Conservation (phyloP, 2,888 invertebrate species). For the Diaperis boleti region DNA sequence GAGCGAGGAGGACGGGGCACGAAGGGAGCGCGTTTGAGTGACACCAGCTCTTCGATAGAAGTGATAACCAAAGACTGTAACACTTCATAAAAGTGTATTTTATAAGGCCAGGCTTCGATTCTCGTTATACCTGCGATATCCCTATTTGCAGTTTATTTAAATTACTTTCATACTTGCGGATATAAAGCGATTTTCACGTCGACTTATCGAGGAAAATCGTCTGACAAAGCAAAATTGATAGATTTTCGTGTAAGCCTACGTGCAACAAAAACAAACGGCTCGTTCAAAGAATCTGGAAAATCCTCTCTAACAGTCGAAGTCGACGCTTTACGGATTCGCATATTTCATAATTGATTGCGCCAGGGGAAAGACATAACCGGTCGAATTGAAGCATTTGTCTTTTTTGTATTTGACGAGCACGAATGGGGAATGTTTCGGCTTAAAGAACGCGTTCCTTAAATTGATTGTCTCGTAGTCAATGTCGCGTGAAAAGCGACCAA, state of each 20-base stretch:
- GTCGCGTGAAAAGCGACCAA: constrained; percentile 47
- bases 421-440: constrained; percentile 56
- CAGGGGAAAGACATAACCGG: constrained; percentile 51
- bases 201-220: constrained; percentile 53
- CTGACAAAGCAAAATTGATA: constrained; percentile 59
- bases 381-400: constrained; percentile 58
- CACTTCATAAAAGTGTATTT: constrained; percentile 33
- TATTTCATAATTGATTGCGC: constrained; percentile 62
- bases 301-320: constrained; percentile 49
- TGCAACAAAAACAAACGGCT: constrained; percentile 51
- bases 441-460: constrained; percentile 55
- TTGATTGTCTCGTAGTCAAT: constrained; percentile 57
- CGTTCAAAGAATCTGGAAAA: constrained; percentile 53
- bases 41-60: constrained; percentile 16
- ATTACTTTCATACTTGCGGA: constrained; percentile 58
- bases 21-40: constrained; percentile 37
- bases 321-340: constrained; percentile 57
- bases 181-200: constrained; percentile 57
- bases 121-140: constrained; percentile 55
- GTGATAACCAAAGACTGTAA: constrained; percentile 9
- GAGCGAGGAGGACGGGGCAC: constrained; percentile 45
- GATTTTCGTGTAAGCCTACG: constrained; percentile 52
- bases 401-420: constrained; percentile 48
- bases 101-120: constrained; percentile 39
- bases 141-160: constrained; percentile 66